Evolutionary conservation across 2,797 vertebrate species (phyloP).

Genomic region (Carduelis carduelis): DNA sequence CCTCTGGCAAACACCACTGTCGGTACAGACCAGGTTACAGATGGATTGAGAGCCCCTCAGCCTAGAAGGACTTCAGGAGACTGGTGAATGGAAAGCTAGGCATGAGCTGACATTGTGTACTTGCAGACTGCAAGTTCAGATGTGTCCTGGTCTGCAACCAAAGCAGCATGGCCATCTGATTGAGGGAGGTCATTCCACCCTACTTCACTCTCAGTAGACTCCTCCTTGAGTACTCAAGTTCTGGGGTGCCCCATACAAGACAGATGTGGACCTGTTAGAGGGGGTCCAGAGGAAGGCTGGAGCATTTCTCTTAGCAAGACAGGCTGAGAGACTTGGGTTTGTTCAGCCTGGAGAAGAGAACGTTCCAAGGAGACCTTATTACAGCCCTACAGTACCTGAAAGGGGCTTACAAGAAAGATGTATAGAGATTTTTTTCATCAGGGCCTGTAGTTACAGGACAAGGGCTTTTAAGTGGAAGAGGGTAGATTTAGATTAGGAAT

Average conservation of each 20-base stretch:
- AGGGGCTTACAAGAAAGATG: neutral
- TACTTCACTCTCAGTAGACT: neutral
- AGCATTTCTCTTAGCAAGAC: neutral
- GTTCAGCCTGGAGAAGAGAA: neutral
- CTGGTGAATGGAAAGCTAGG: neutral
- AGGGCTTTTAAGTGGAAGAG: neutral
- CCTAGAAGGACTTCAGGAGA: neutral
- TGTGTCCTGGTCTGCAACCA: accelerated
- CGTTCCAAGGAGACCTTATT: neutral
- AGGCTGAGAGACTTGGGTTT: neutral
- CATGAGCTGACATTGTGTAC: accelerated
- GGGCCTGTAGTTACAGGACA: neutral
- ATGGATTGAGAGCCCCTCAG: neutral
- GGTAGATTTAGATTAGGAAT: neutral
- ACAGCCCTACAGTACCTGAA: neutral
- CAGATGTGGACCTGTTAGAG: neutral
- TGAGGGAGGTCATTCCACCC: neutral
- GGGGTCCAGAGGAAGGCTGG: neutral
- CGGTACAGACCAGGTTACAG: neutral
- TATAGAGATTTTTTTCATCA: neutral
- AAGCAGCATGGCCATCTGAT: neutral
- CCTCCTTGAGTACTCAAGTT: neutral
- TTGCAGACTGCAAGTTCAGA: neutral
- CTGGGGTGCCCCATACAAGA: neutral
- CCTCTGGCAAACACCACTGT: neutral